A percentile compares a stretch with the other conserved stretches of the same genome.
These are phyloP conservation scores for Polyommatus icarus DNA, from an alignment of 2,888 invertebrate species.

Conservation along the genomic window DNA sequence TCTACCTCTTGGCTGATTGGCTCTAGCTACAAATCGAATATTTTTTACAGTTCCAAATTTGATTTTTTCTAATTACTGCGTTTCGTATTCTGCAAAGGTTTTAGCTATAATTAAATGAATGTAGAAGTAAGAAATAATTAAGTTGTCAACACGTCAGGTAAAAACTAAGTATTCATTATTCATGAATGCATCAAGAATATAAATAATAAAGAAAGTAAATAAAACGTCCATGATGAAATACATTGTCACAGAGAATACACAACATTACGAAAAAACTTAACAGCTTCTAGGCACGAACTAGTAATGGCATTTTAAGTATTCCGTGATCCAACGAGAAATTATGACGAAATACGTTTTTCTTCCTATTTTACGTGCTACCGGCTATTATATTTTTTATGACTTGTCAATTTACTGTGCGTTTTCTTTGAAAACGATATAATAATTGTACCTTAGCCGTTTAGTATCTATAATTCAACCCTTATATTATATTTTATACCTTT, in stretches of 20 bases:
- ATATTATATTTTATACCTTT: too few species aligned
- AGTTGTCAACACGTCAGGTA: neutral
- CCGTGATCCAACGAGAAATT: constrained; percentile 1
- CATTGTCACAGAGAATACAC: neutral
- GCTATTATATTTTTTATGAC: neutral
- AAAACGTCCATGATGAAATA: constrained; percentile 1
- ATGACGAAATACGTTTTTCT: constrained; percentile 1
- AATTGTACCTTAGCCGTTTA: neutral
- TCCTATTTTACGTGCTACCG: constrained; percentile 7
- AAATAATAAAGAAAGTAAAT: constrained; percentile 9
- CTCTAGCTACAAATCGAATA: too few species aligned
- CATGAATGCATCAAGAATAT: neutral
- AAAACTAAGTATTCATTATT: constrained; percentile 9
- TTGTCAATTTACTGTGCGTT: neutral
- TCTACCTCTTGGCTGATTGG: too few species aligned
- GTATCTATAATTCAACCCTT: too few species aligned
- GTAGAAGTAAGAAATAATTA: neutral
- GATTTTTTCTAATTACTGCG: neutral
- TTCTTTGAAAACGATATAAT: neutral
- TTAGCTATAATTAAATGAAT: too few species aligned
- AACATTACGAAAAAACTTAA: constrained; percentile 16
- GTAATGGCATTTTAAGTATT: constrained; percentile 20
- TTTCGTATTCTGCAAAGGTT: neutral
- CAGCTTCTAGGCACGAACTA: constrained; percentile 9
- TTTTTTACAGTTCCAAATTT: neutral